phyloP scores from a whole-genome alignment of 2,888 invertebrate species.

The Pyrrhosoma nymphula region DNA sequence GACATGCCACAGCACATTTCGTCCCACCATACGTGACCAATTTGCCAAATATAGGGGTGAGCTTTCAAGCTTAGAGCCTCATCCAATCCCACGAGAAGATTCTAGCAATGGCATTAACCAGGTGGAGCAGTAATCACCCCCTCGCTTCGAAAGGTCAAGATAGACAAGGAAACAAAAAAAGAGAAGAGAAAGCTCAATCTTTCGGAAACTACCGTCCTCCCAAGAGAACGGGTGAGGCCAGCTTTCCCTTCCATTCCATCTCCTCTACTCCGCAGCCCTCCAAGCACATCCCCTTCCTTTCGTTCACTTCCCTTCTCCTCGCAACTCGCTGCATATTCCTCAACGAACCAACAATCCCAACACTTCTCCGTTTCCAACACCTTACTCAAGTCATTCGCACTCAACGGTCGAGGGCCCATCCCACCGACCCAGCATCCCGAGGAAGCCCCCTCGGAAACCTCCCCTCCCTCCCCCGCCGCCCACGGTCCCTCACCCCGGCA shows the following conservation, averaged over 20 bases:
- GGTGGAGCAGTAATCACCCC: too few relatives aligned
- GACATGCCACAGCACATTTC: too few relatives aligned
- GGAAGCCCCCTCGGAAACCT: too few relatives aligned
- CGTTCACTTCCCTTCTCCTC: background rate
- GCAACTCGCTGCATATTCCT: background rate
- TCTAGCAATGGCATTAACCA: too few relatives aligned
- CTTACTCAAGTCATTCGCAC: constrained; percentile 18
- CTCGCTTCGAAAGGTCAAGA: too few relatives aligned
- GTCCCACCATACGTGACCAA: too few relatives aligned
- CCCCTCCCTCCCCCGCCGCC: too few relatives aligned
- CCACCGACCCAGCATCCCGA: background rate
- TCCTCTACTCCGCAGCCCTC: background rate
- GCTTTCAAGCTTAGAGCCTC: too few relatives aligned
- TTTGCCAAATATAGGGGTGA: too few relatives aligned
- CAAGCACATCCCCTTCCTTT: background rate
- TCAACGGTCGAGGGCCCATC: background rate
- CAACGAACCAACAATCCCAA: background rate
- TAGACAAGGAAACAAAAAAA: too few relatives aligned
- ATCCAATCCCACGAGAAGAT: too few relatives aligned
- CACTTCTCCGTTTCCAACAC: background rate
- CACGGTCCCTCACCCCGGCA: background rate
- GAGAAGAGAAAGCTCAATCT: too few relatives aligned
- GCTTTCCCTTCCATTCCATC: background rate
- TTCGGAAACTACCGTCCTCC: background rate
- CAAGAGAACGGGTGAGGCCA: background rate